Base-by-base conservation (phyloP, 2,797 vertebrate genomes). In the Anolis apletophallus region DNA sequence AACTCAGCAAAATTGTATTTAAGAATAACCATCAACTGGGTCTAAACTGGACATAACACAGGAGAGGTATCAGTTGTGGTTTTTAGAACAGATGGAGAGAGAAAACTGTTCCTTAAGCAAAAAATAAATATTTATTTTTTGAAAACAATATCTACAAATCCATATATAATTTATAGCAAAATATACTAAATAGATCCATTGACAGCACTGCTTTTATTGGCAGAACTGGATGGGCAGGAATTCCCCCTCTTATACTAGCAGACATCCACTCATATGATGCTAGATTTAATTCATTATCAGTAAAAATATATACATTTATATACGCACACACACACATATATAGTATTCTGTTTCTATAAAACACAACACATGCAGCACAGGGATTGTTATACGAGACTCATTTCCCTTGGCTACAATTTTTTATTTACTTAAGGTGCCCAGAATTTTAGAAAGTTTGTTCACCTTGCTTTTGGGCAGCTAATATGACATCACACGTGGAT, bases 401-500 rank as follows among this genome's bases (percentile, higher is more conserved):
- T 81, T 80, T 88, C 13, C 32, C 57, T 81, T 80, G 71, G 85
- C 69, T 46, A 90, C 2, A 82, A 29, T 32, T 32, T 89, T 90
- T 91, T 84, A 88, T 93, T 93, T 87, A 81, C 80, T 85, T 89
- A 82, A 80, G 83, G 79, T 23, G 34, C 46, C 14, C 19, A 75
- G 57, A 50, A 26, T 73, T 67, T 52, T 84, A 84, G 68, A 85
- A 85, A 67, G 78, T 3, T 23, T 61, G 59, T 57, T 84, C 72
- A 23, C 85, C 87, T 89, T 64, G 77, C 23, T 84, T 71, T 80
- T 69, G 83, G 80, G 19, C 29, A 36, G 67, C 81, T 95, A 96
- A 57, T 90, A 95, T 57, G 32, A 90, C 52, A 87, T 88, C 87
- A 95, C n/a, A 10, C 90, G 88, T 57, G 91, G 72, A 80, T 84